phyloP scores from a whole-genome alignment of 1,140 invertebrate genomes.

The Drosophila subobscura region DNA sequence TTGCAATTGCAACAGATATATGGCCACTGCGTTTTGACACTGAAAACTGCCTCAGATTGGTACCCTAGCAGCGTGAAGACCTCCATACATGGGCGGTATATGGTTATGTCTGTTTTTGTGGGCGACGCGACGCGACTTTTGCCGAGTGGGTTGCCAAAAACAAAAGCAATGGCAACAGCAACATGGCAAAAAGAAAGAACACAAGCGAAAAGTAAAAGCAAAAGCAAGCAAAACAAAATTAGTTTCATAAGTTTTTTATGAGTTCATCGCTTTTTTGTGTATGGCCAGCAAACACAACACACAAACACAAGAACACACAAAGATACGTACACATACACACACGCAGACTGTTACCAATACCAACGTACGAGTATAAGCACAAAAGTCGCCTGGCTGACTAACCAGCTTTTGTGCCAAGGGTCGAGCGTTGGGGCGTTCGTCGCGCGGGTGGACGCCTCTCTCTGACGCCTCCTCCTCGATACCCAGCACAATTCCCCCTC shows the following conservation, averaged over 20 bases:
- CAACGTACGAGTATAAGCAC: too few relatives aligned
- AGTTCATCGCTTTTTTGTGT: slow-evolving; percentile 80
- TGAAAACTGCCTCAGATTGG: too few relatives aligned
- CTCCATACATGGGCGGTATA: neutral
- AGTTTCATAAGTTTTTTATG: slow-evolving; percentile 82
- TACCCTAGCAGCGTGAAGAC: too few relatives aligned
- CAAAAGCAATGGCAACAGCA: slow-evolving; percentile 37
- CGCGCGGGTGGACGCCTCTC: slow-evolving; percentile 65
- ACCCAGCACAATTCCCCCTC: neutral
- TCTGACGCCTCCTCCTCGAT: neutral
- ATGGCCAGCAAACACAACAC: slow-evolving; percentile 41
- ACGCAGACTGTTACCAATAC: neutral
- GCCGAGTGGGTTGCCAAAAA: slow-evolving; percentile 57
- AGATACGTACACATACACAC: slow-evolving; percentile 34
- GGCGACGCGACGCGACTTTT: slow-evolving; percentile 53
- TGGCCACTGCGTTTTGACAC: too few relatives aligned
- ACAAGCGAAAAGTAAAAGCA: slow-evolving; percentile 70
- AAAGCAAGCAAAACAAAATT: slow-evolving; percentile 80
- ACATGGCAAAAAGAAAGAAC: slow-evolving; percentile 38
- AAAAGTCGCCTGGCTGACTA: slow-evolving; percentile 65
- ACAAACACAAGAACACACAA: slow-evolving; percentile 5
- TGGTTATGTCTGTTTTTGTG: slow-evolving; percentile 31
- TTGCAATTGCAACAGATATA: too few relatives aligned
- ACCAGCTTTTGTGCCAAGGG: slow-evolving; percentile 79
- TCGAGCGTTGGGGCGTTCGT: slow-evolving; percentile 67